Evolutionary conservation across 2,113 vertebrate species (phyloP).

Genomic region (Cinclus cinclus): DNA sequence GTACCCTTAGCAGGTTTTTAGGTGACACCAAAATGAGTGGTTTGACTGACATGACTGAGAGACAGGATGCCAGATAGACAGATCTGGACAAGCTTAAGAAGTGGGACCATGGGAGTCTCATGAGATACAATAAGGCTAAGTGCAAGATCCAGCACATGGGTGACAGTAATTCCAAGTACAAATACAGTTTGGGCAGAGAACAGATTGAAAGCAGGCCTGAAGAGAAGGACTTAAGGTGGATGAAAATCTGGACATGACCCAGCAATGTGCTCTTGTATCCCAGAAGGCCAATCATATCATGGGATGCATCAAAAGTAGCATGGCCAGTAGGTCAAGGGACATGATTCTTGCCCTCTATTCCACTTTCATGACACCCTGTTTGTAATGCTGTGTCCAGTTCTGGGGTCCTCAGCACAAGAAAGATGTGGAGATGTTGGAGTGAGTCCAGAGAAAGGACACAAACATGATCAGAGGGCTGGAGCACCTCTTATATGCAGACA

Average conservation of each 20-base stretch:
- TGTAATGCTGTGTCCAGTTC: background rate
- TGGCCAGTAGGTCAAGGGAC: rapidly evolving
- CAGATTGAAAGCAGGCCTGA: background rate
- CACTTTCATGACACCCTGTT: background rate
- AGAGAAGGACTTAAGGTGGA: background rate
- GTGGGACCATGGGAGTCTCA: no score
- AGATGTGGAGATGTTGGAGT: rapidly evolving
- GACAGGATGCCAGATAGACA: background rate
- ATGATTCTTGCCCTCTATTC: background rate
- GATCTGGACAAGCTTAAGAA: background rate
- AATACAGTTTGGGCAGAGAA: background rate
- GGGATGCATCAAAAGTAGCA: background rate
- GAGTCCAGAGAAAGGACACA: background rate
- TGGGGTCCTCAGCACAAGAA: background rate
- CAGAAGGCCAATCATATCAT: background rate
- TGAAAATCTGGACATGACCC: background rate
- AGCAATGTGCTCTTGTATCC: background rate
- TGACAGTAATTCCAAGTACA: background rate
- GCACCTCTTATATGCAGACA: background rate
- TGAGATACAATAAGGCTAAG: background rate
- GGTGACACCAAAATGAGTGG: background rate
- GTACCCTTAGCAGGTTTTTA: background rate
- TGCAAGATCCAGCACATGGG: background rate
- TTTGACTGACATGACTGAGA: background rate
- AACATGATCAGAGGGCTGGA: background rate